Conservation (phyloP, 2,797 vertebrate species). For the Diplodus puntazzo region DNA sequence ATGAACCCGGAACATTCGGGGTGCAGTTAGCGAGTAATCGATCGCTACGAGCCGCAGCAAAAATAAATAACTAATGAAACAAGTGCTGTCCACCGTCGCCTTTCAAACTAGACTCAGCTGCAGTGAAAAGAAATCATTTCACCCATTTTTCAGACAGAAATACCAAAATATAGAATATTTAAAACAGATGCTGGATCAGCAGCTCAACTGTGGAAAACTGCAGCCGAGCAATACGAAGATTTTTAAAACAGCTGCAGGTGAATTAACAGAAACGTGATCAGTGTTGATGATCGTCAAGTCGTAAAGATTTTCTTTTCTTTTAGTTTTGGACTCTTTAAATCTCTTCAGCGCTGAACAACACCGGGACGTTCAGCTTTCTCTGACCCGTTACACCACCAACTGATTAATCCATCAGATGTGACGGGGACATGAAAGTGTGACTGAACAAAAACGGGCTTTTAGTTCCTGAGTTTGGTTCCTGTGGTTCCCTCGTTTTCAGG, state of each 20-base stretch:
- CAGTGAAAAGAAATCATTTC: neutral
- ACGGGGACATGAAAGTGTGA: rapidly evolving
- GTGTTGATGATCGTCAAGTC: too few species aligned
- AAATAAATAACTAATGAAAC: neutral
- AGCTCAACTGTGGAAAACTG: neutral
- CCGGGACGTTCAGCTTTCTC: neutral
- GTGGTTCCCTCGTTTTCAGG: neutral
- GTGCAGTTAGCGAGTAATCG: neutral
- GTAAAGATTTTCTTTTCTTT: too few species aligned
- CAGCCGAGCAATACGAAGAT: neutral
- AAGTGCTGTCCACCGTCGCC: neutral
- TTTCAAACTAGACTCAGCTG: neutral
- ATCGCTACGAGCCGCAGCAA: too few species aligned
- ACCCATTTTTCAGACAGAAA: neutral
- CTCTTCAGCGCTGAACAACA: neutral
- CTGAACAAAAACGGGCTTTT: neutral
- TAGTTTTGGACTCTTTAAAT: too few species aligned
- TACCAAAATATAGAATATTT: too few species aligned
- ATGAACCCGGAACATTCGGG: neutral
- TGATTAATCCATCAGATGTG: neutral
- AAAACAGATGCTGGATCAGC: neutral
- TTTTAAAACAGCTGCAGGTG: neutral
- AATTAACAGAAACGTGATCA: neutral
- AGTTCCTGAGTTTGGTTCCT: constrained; percentile 4
- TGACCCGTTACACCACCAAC: neutral